Evolutionary conservation across 2,113 vertebrate genomes (phyloP).

Genomic region (Crotalus horridus): DNA sequence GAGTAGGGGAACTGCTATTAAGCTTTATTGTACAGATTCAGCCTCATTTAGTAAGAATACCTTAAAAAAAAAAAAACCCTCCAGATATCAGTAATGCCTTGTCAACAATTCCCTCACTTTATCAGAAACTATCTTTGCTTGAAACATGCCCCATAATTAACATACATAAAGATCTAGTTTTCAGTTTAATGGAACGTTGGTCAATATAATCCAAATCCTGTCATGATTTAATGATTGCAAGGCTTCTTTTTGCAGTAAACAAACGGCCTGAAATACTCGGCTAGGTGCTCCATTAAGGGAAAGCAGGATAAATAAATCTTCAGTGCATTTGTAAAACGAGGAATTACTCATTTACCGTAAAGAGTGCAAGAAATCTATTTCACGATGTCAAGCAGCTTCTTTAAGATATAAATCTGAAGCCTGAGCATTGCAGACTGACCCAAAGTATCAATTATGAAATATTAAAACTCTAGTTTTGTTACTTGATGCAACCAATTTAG

Average conservation of each 20-base stretch:
- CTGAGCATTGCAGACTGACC: background rate
- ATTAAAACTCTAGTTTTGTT: background rate
- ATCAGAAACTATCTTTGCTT: constrained; percentile 19
- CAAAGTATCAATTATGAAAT: constrained; percentile 2
- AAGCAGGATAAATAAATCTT: constrained; percentile 21
- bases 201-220: constrained; percentile 28
- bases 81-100: background rate
- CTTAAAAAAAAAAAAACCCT: background rate
- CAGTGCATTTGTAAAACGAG: constrained; percentile 2
- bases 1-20: background rate
- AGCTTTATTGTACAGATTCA: background rate
- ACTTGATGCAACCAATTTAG: constrained; percentile 5
- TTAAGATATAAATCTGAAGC: background rate
- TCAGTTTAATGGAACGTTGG: background rate
- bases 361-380: constrained; percentile 9
- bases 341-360: constrained; percentile 30
- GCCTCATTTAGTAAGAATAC: background rate
- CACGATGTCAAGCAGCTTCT: background rate
- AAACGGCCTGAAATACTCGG: background rate
- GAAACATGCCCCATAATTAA: constrained; percentile 10
- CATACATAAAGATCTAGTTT: constrained; percentile 20
- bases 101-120: background rate
- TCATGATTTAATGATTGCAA: constrained; percentile 23
- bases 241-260: constrained; percentile 6
- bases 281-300: constrained; percentile 14